Evolutionary conservation across 2,113 vertebrate species (phyloP).

Genomic region (Pipa parva): DNA sequence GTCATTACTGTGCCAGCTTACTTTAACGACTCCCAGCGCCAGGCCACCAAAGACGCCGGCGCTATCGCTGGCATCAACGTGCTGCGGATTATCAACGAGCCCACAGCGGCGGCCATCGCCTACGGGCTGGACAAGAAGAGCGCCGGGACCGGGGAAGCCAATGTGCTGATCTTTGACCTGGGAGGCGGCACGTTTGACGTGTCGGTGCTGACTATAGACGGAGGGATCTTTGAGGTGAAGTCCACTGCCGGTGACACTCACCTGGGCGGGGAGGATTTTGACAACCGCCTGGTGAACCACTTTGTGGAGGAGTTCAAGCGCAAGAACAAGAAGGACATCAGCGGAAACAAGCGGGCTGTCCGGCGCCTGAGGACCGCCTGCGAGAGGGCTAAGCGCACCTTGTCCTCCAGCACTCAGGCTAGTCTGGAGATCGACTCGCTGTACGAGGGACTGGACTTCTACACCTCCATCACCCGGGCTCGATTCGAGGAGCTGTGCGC

Average conservation of each 20-base stretch:
- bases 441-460: constrained; percentile 92
- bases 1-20: constrained; percentile 87
- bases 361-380: constrained; percentile 71
- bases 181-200: constrained; percentile 87
- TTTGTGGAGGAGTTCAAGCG: constrained; percentile 77
- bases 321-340: constrained; percentile 74
- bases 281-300: constrained; percentile 79
- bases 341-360: constrained; percentile 70
- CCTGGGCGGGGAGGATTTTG: constrained; percentile 76
- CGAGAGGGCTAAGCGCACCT: constrained; percentile 73
- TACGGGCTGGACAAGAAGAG: constrained; percentile 86
- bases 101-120: constrained; percentile 86
- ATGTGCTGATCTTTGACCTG: constrained; percentile 84
- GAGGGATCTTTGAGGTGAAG: constrained; percentile 79
- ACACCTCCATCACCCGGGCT: constrained; percentile 93
- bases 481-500: constrained; percentile 92
- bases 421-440: constrained; percentile 84
- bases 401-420: constrained; percentile 74
- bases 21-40: too few species aligned
- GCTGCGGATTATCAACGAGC: constrained; percentile 87
- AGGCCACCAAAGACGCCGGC: constrained; percentile 88
- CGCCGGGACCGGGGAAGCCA: constrained; percentile 69
- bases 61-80: constrained; percentile 87
- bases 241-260: constrained; percentile 76
- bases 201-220: constrained; percentile 75